Evolutionary conservation across 2,797 vertebrate species (phyloP).

Genomic region (Tadarida brasiliensis): DNA sequence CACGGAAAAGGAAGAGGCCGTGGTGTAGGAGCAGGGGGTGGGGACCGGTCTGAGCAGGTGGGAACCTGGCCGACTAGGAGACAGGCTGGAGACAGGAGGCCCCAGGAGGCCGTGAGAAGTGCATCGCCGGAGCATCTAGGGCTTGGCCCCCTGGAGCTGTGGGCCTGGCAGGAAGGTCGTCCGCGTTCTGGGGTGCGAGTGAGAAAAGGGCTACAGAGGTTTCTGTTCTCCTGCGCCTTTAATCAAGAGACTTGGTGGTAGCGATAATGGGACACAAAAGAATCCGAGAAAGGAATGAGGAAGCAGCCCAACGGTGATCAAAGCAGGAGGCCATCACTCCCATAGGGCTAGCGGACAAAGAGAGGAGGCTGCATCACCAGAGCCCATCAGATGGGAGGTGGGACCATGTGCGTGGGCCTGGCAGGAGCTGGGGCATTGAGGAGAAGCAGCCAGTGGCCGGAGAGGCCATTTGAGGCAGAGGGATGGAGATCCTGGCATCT

Average conservation of each 20-base stretch:
- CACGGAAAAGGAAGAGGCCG: accelerated
- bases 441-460: not conserved
- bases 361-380: not conserved
- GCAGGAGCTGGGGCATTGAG: not conserved
- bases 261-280: no score
- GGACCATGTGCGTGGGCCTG: not conserved
- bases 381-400: not conserved
- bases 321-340: not conserved
- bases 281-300: not conserved
- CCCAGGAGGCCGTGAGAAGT: accelerated
- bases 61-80: no score
- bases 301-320: not conserved
- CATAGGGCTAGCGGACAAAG: not conserved
- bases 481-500: not conserved
- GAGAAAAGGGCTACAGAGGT: not conserved
- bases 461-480: not conserved
- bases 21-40: accelerated
- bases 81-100: not conserved
- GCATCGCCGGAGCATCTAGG: no score
- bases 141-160: accelerated
- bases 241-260: not conserved
- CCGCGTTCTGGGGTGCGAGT: not conserved
- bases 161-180: not conserved
- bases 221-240: not conserved
- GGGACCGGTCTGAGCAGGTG: not conserved